Conservation (phyloP, 2,888 invertebrate species). For the Trilocha varians region DNA sequence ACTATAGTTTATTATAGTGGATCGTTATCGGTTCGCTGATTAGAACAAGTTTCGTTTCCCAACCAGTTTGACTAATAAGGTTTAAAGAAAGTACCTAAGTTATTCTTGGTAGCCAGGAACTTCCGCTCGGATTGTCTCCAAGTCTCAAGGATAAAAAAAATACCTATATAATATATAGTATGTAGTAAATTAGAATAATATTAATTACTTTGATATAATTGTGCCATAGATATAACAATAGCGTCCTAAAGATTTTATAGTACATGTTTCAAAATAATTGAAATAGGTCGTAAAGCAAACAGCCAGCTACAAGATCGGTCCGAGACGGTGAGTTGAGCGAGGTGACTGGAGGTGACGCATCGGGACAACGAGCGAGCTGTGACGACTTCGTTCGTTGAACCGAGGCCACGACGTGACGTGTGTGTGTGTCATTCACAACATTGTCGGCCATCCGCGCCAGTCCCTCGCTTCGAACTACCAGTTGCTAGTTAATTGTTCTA, state of each 20-base stretch:
- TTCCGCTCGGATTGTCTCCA: no score
- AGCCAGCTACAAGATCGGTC: conserved; percentile 1
- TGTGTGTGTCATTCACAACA: conserved; percentile 29
- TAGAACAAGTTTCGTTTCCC: no score
- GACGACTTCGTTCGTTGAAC: conserved; percentile 68
- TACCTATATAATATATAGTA: no score
- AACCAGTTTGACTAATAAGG: no score
- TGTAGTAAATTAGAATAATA: no score
- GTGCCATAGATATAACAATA: conserved; percentile 7
- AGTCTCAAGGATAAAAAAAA: no score
- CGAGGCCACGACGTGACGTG: conserved; percentile 69
- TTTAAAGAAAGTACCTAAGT: no score
- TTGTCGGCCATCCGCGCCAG: conserved; percentile 30
- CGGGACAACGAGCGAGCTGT: conserved; percentile 39
- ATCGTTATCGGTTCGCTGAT: no score
- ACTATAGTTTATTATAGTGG: no score
- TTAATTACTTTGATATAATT: no score
- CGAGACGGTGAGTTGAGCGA: conserved; percentile 17
- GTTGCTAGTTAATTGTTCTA: background rate
- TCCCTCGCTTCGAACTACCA: conserved; percentile 1
- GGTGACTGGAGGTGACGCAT: conserved; percentile 49
- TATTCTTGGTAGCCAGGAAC: no score
- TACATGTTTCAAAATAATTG: background rate
- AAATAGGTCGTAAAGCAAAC: conserved; percentile 9
- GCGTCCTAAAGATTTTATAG: conserved; percentile 1